Conservation (phyloP, 2,113 vertebrate species). For the Columba janthina region DNA sequence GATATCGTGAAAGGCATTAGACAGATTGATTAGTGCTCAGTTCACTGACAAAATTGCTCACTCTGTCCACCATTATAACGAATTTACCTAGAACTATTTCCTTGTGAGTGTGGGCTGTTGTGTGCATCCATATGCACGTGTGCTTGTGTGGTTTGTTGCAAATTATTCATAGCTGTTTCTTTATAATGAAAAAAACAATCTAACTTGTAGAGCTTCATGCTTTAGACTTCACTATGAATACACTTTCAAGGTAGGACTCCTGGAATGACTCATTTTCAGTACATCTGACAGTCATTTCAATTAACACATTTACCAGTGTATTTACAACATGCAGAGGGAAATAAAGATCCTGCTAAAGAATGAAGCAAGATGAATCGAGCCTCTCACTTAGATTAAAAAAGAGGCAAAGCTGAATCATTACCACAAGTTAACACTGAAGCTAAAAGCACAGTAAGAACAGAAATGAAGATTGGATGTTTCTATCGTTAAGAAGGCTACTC, state of each 20-base stretch:
- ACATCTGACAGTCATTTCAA: conserved; percentile 51
- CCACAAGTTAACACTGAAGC: neutral
- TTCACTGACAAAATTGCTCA: conserved; percentile 32
- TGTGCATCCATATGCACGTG: neutral
- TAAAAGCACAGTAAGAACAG: neutral
- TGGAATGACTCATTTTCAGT: conserved; percentile 39
- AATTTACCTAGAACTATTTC: neutral
- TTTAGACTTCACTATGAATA: neutral
- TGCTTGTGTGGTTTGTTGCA: neutral
- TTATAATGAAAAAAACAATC: neutral
- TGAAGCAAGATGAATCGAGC: conserved; percentile 9
- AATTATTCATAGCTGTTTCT: neutral
- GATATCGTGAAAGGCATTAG: conserved; percentile 27
- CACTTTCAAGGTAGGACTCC: conserved; percentile 7
- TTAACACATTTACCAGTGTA: conserved; percentile 53
- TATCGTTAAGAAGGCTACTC: neutral
- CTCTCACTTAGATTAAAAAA: neutral
- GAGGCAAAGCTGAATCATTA: conserved; percentile 19
- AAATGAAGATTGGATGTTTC: neutral
- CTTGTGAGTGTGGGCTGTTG: neutral
- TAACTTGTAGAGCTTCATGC: neutral
- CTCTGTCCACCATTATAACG: neutral
- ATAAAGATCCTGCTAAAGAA: conserved; percentile 32
- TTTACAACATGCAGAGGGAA: conserved; percentile 34
- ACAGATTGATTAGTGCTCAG: conserved; percentile 52